Percentiles rank a stretch among this genome's conserved stretches.
phyloP scores from a whole-genome alignment of 1,140 invertebrate genomes.

The Archivesica marissinica region DNA sequence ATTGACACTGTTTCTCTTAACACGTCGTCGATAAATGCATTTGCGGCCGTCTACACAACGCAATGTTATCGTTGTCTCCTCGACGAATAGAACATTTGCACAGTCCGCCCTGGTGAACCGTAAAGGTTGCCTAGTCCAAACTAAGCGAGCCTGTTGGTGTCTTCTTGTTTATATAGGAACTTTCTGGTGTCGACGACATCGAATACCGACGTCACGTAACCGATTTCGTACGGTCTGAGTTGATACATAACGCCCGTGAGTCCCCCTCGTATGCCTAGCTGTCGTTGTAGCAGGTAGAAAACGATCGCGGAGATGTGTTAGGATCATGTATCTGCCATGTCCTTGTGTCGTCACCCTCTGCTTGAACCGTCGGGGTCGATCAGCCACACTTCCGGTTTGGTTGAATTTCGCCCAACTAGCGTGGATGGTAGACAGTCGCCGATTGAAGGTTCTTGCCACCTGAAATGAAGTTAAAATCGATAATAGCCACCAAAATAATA shows the following conservation, averaged over 20 bases:
- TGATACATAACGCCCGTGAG: not conserved
- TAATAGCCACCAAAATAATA: too few relatives aligned
- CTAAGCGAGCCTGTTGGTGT: slow-evolving; percentile 25
- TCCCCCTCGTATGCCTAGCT: not conserved
- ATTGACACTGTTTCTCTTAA: not conserved
- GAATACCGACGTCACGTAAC: not conserved
- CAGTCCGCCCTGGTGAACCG: slow-evolving; percentile 48
- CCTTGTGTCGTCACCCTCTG: not conserved
- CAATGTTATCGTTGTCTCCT: slow-evolving; percentile 39
- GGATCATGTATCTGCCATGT: slow-evolving; percentile 7
- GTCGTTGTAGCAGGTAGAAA: too few relatives aligned
- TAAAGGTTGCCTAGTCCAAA: slow-evolving; percentile 12
- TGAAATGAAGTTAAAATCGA: too few relatives aligned
- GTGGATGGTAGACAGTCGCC: not conserved
- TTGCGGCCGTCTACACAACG: slow-evolving; percentile 18
- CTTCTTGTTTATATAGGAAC: not conserved
- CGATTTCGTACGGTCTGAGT: slow-evolving; percentile 17
- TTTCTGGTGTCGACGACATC: not conserved
- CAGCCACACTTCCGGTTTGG: slow-evolving; percentile 26
- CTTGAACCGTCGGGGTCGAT: not conserved
- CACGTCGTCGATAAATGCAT: not conserved
- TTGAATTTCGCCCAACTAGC: not conserved
- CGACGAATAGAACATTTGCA: slow-evolving; percentile 54
- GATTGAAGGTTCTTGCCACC: too few relatives aligned
- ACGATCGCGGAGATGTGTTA: not conserved